Evolutionary conservation across 1,140 invertebrate species (phyloP).

Genomic region (Drosophila takahashii): DNA sequence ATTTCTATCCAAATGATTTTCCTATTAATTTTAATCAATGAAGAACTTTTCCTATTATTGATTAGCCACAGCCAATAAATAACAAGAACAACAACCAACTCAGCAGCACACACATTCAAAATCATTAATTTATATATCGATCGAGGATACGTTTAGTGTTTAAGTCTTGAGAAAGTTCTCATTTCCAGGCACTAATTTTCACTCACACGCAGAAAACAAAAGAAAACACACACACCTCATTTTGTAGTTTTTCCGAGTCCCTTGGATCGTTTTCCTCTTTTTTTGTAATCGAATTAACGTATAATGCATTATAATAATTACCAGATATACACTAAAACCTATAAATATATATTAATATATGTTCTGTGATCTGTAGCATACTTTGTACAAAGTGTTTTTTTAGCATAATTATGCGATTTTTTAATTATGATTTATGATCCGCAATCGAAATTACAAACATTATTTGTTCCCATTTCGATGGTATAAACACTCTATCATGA

Average conservation of each 20-base stretch:
- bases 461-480: conserved; percentile 46
- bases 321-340: conserved; percentile 63
- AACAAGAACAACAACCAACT: conserved; percentile 42
- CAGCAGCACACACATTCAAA: conserved; percentile 58
- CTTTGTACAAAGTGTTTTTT: conserved; percentile 84
- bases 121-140: conserved; percentile 69
- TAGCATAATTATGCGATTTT: conserved; percentile 80
- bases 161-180: conserved; percentile 43
- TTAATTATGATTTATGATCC: conserved; percentile 67
- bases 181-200: conserved; percentile 68
- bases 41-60: conserved; percentile 73
- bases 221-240: conserved; percentile 62
- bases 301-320: conserved; percentile 62
- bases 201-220: conserved; percentile 38
- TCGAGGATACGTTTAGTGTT: conserved; percentile 36
- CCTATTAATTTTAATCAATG: conserved; percentile 78
- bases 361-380: conserved; percentile 84
- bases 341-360: conserved; percentile 76
- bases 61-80: conserved; percentile 58
- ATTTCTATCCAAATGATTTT: conserved; percentile 48
- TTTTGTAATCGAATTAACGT: conserved; percentile 50
- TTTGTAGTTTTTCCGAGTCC: conserved; percentile 59
- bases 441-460: conserved; percentile 27
- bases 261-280: conserved; percentile 58
- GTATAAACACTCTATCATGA: conserved; percentile 48